Conservation (phyloP, 2,797 vertebrate species). For the Labeo calbasu region DNA sequence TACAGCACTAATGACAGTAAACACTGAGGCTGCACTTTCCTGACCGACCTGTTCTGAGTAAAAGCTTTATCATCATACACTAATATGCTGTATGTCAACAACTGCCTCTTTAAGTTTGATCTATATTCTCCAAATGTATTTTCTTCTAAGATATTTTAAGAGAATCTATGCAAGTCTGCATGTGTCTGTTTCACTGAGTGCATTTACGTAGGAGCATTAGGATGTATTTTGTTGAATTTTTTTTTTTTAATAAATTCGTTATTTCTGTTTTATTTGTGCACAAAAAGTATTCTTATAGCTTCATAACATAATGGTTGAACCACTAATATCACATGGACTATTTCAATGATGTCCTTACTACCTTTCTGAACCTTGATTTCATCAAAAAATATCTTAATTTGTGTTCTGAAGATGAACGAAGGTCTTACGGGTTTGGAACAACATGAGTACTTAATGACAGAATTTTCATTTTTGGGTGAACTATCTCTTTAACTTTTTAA, state of each 20-base stretch:
- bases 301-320: too few relatives aligned
- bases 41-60: neutral
- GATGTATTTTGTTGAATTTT: neutral
- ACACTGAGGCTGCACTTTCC: constrained; percentile 6
- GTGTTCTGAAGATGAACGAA: too few relatives aligned
- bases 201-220: constrained; percentile 7
- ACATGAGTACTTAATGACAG: too few relatives aligned
- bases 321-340: too few relatives aligned
- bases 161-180: neutral
- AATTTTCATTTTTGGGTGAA: too few relatives aligned
- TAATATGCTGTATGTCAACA: neutral
- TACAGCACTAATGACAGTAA: constrained; percentile 16
- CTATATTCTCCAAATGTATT: neutral
- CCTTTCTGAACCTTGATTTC: too few relatives aligned
- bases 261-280: too few relatives aligned
- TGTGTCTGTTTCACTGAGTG: neutral
- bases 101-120: neutral
- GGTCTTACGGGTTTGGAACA: too few relatives aligned
- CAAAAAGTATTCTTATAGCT: too few relatives aligned
- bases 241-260: too few relatives aligned
- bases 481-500: neutral
- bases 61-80: neutral
- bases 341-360: too few relatives aligned
- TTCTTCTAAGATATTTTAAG: neutral
- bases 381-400: too few relatives aligned